Base-by-base conservation (phyloP, 2,888 invertebrate genomes). In the Horisme vitalbata region DNA sequence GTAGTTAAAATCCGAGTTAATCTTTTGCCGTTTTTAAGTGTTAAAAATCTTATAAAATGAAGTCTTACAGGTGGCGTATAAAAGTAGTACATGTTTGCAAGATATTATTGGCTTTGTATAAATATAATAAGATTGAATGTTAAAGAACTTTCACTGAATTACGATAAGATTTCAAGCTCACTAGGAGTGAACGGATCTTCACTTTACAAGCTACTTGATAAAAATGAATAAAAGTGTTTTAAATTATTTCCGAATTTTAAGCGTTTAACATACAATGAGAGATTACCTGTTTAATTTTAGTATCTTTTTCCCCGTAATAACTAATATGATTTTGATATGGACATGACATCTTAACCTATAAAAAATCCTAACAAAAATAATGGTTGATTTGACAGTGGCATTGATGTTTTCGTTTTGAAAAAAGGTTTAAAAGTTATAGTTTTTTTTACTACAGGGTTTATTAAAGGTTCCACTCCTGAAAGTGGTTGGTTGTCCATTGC, bases 281-380 rank as follows among this genome's bases (percentile, higher is more conserved):
- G 53, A 56, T 11, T 53, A 74, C 74, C 76, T 80, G 65, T 70
- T 74, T 64, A 63, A 60, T 59, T 70, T 71, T 65, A 52, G 63
- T 59, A 55, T 68, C 59, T 56, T 69, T 70, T 55, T 66, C 73
- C 52, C 68, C 59, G 57, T 64, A 52, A 47, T 77, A 69, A 59
- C 75, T 79, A 47, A 79, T 79, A 70, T 90, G 78, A 72, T 87
- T 83, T 76, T 89, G 85, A 84, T 79, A 86, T 60, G 88, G 86
- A 75, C 90, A 88, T 83, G 83, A 75, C 88, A 88, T 88, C 68
- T 78, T 84, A 82, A 83, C 71, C 76, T 79, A 77, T 26, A 60
- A 55, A 57, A 50, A 45, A 41, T 26, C 28, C 12, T 32, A 37
- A n/a, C 35, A 45, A 49, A 55, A 58, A 55, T 52, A 45, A 44